Evolutionary conservation across 1,140 invertebrate species (phyloP), one percentile per base, ranked within the genome.

Genomic region (Drosophila lowei): DNA sequence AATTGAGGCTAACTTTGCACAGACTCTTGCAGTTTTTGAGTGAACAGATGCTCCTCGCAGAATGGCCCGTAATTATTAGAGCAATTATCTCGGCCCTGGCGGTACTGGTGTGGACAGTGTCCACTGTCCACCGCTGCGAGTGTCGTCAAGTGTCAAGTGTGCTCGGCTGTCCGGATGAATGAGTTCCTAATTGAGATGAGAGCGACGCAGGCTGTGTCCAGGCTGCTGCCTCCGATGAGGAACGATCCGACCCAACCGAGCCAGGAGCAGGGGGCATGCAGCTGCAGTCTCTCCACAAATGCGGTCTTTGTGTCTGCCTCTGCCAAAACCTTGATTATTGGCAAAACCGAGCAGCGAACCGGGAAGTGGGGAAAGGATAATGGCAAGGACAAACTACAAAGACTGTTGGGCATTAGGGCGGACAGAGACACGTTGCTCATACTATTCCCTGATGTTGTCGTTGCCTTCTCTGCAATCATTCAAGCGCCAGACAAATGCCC

Each of bases 181-280:
- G 81, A 79, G 68, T 77, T 68, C 65, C 77, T 81, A 86, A 86
- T 86, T 86, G 77, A 78, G 81, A 86, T 85, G 86, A 86, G 81
- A 77, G 48, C 60, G 55, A 56, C 64, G 59, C 76, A 79, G 70
- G 67, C 38, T 46, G 67, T 16, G 44, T 46, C 44, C 18, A 16
- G 44, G 44, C 68, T 72, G 70, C 53, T 71, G 55, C 16, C 53
- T 38, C 25, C 59, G 47, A 68, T 84, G 79, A 84, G 73, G 79
- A 85, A 84, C 76, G 76, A 76, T 59, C 43, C 57, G 8, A 43
- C 28, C 52, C 11, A 38, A 13, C 11, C 34, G 1, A 38, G 11
- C 34, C 4, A 11, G 11, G 11, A 11, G 11, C 34, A 5, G 4
- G 34, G 23, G 4, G 23, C 23, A 13, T 38, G 11, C 34, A 38